phyloP scores from a whole-genome alignment of 2,888 invertebrate species.

The Drosophila macrothrix region DNA sequence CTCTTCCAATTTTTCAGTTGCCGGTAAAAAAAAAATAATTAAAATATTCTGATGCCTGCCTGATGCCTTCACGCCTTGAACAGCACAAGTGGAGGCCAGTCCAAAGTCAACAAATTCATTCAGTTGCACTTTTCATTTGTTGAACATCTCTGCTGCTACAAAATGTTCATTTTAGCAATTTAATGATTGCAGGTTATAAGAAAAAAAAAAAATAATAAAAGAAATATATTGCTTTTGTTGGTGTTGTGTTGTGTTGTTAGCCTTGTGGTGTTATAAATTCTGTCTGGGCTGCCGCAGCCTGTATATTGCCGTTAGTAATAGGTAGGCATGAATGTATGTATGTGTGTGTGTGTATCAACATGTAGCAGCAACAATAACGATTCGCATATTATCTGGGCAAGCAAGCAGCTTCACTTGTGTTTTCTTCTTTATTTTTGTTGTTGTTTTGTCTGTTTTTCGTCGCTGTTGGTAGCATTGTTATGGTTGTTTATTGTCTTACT shows the following conservation, averaged over 20 bases:
- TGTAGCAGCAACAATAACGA: constrained; percentile 33
- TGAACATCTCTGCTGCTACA: neutral
- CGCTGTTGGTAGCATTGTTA: constrained; percentile 47
- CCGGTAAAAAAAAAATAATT: neutral
- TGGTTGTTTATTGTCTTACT: constrained; percentile 63
- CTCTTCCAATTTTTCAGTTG: neutral
- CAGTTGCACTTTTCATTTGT: neutral
- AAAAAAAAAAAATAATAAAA: neutral
- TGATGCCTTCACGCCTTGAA: neutral
- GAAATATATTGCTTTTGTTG: constrained; percentile 6
- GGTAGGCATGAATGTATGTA: constrained; percentile 4
- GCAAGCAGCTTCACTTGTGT: constrained; percentile 27
- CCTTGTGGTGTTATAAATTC: constrained; percentile 7
- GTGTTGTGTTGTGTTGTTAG: constrained; percentile 6
- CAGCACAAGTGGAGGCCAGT: neutral
- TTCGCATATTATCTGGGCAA: constrained; percentile 49
- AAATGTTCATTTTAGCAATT: neutral
- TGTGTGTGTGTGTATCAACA: constrained; percentile 12
- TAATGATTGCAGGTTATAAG: constrained; percentile 10
- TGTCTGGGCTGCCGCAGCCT: constrained; percentile 11
- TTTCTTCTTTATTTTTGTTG: neutral
- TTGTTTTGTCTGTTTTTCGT: neutral
- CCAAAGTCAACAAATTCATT: neutral
- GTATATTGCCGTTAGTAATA: neutral
- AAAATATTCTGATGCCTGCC: neutral